Evolutionary conservation across 2,113 vertebrate species (phyloP).

Genomic region (Eonycteris spelaea): DNA sequence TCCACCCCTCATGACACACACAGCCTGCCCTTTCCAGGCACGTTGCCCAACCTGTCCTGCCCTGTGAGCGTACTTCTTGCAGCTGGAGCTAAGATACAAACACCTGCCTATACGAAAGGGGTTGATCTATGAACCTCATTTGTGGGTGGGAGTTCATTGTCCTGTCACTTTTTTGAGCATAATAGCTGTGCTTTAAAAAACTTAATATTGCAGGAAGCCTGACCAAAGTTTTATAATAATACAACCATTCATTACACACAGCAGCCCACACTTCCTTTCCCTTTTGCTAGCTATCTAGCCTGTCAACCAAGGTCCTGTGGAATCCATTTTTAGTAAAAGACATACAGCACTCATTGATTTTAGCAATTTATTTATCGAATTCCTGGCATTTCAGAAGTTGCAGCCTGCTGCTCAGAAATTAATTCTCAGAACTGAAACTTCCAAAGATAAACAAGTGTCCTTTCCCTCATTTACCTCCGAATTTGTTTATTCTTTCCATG

Average conservation of each 20-base stretch:
- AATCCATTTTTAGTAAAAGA: slow-evolving; percentile 41
- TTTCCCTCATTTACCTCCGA: background rate
- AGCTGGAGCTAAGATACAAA: background rate
- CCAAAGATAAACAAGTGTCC: background rate
- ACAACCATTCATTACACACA: background rate
- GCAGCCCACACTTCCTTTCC: background rate
- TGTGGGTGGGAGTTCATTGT: background rate
- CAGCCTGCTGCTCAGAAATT: slow-evolving; percentile 34
- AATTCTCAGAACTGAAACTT: slow-evolving; percentile 12
- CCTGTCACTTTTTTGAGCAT: background rate
- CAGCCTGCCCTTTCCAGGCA: background rate
- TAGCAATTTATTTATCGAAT: slow-evolving; percentile 12
- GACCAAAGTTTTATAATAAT: slow-evolving; percentile 18
- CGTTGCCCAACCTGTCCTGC: background rate
- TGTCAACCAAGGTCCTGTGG: background rate
- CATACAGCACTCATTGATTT: background rate
- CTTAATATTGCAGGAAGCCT: background rate
- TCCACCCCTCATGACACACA: background rate
- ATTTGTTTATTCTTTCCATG: background rate
- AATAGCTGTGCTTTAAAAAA: background rate
- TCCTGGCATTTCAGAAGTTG: background rate
- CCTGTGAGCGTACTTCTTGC: background rate
- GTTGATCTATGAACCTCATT: background rate
- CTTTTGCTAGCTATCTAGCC: background rate
- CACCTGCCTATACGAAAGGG: background rate